These are phyloP conservation scores for Labeo rohita DNA, from an alignment of 2,113 vertebrate species.

Conservation along the genomic window DNA sequence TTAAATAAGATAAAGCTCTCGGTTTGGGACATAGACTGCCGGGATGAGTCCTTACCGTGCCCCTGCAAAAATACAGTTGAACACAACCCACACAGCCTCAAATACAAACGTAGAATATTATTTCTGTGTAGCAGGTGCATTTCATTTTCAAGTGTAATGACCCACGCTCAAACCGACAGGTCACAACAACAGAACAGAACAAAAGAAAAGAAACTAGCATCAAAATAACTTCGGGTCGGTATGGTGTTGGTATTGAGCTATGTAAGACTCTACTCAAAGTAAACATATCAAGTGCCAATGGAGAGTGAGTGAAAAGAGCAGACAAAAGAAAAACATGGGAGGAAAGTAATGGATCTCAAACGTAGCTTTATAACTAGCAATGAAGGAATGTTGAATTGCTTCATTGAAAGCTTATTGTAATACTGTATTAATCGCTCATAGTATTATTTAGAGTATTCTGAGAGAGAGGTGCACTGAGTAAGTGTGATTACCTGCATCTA, in stretches of 20 bases:
- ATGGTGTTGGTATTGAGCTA: not conserved
- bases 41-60: not conserved
- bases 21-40: not conserved
- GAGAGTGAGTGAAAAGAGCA: not conserved
- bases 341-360: too few species aligned
- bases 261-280: not conserved
- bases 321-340: too few species aligned
- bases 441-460: too few species aligned
- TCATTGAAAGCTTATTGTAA: too few species aligned
- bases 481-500: too few species aligned
- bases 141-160: constrained; percentile 5
- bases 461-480: too few species aligned
- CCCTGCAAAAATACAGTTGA: constrained; percentile 9
- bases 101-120: not conserved
- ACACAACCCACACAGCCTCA: constrained; percentile 1
- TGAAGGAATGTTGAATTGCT: too few species aligned
- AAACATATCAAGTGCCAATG: not conserved
- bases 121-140: not conserved
- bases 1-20: constrained; percentile 64
- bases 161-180: not conserved
- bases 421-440: too few species aligned
- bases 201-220: not conserved
- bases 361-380: too few species aligned
- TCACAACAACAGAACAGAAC: not conserved
- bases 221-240: not conserved